Evolutionary conservation across 2,888 invertebrate species (phyloP).

Genomic region (Glaucopsyche alexis): DNA sequence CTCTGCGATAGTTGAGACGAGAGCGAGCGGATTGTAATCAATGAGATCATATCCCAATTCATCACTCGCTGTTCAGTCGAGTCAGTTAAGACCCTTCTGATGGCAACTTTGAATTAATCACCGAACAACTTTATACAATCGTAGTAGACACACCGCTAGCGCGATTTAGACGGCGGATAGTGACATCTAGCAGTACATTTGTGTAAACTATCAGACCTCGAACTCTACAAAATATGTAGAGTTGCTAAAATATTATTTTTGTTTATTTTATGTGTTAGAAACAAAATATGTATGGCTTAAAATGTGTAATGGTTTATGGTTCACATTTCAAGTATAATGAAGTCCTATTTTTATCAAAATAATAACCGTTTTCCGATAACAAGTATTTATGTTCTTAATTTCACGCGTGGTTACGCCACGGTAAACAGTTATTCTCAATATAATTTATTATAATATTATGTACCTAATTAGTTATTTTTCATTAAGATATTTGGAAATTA

Average conservation of each 20-base stretch:
- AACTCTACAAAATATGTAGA: conserved; percentile 11
- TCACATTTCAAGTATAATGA: too few species aligned
- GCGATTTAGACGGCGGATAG: conserved; percentile 44
- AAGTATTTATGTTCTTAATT: too few species aligned
- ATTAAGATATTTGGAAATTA: background rate
- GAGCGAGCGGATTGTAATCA: conserved; percentile 62
- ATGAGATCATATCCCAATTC: conserved; percentile 57
- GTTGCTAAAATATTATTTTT: background rate
- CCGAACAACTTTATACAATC: conserved; percentile 32
- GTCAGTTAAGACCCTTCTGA: conserved; percentile 77
- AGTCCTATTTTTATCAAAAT: too few species aligned
- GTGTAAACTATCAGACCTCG: background rate
- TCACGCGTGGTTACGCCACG: too few species aligned
- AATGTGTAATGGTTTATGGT: too few species aligned
- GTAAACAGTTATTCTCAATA: too few species aligned
- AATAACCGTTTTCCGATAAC: too few species aligned
- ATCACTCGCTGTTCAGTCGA: conserved; percentile 79
- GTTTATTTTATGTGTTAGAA: too few species aligned
- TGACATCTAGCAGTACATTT: conserved; percentile 46
- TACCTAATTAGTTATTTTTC: too few species aligned
- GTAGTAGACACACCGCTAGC: conserved; percentile 44
- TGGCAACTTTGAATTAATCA: conserved; percentile 45
- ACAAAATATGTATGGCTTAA: too few species aligned
- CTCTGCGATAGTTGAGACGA: conserved; percentile 66
- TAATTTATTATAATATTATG: background rate